phyloP scores from a whole-genome alignment of 1,140 invertebrate genomes.

The Drosophila sechellia region DNA sequence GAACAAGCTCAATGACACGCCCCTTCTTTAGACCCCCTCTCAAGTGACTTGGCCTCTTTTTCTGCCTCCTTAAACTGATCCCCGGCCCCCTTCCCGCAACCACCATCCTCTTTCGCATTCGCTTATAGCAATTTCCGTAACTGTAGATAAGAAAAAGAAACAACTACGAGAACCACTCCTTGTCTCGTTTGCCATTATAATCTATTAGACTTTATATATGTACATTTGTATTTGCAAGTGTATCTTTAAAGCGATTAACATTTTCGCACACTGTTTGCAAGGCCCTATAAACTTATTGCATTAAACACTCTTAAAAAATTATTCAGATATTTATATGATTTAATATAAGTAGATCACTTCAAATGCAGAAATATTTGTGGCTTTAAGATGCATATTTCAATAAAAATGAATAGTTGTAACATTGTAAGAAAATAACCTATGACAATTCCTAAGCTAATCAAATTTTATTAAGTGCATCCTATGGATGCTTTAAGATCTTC shows the following conservation, averaged over 20 bases:
- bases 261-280: slow-evolving; percentile 1
- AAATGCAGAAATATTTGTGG: neutral
- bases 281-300: too few species aligned
- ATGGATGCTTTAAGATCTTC: too few species aligned
- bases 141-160: slow-evolving; percentile 33
- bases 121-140: slow-evolving; percentile 42
- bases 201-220: slow-evolving; percentile 4
- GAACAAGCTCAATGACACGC: neutral
- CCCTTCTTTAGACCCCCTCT: slow-evolving; percentile 13
- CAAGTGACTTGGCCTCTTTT: slow-evolving; percentile 23
- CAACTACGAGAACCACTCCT: slow-evolving; percentile 19
- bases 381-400: neutral
- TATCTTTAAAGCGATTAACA: neutral
- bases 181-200: slow-evolving; percentile 35
- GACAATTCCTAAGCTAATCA: too few species aligned
- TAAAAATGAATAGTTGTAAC: neutral
- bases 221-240: neutral
- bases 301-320: too few species aligned
- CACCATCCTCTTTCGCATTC: slow-evolving; percentile 10
- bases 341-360: neutral
- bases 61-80: neutral
- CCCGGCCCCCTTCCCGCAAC: neutral
- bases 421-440: neutral
- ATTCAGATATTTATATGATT: too few species aligned
- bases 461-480: neutral